phyloP scores from a whole-genome alignment of 2,797 vertebrate genomes.

The Denticeps clupeoides region DNA sequence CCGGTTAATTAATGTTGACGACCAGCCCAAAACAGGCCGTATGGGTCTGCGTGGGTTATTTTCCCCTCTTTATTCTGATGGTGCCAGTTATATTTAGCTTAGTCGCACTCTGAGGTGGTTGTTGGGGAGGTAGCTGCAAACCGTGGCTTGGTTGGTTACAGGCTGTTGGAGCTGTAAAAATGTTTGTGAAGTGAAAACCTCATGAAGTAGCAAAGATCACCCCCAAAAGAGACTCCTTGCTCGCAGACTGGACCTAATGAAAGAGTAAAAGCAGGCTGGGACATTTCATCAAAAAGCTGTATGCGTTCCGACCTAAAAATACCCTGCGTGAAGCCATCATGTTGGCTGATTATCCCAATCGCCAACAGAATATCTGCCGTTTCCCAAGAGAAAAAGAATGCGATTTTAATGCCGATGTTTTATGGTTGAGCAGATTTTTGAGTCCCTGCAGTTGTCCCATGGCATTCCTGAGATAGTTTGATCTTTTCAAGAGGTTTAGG shows the following conservation, averaged over 20 bases:
- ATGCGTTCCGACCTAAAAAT: slow-evolving; percentile 19
- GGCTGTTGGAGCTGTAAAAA: slow-evolving; percentile 59
- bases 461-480: neutral
- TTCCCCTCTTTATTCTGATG: slow-evolving; percentile 34
- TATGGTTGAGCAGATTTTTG: too few relatives aligned
- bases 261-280: slow-evolving; percentile 36
- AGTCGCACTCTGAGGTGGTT: slow-evolving; percentile 49
- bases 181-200: slow-evolving; percentile 60
- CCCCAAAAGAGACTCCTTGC: slow-evolving; percentile 49
- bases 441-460: neutral
- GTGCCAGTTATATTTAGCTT: slow-evolving; percentile 52
- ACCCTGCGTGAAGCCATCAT: neutral
- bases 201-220: slow-evolving; percentile 43
- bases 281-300: slow-evolving; percentile 26
- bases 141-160: slow-evolving; percentile 45
- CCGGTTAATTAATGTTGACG: slow-evolving; percentile 52
- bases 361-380: neutral
- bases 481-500: slow-evolving; percentile 5
- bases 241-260: slow-evolving; percentile 41
- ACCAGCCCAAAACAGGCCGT: slow-evolving; percentile 39
- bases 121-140: slow-evolving; percentile 52
- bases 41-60: slow-evolving; percentile 17
- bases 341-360: slow-evolving; percentile 1
- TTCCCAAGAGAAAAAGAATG: slow-evolving; percentile 5
- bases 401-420: too few relatives aligned